Conservation (phyloP, 2,888 invertebrate species). For the Limnephilus auricula region DNA sequence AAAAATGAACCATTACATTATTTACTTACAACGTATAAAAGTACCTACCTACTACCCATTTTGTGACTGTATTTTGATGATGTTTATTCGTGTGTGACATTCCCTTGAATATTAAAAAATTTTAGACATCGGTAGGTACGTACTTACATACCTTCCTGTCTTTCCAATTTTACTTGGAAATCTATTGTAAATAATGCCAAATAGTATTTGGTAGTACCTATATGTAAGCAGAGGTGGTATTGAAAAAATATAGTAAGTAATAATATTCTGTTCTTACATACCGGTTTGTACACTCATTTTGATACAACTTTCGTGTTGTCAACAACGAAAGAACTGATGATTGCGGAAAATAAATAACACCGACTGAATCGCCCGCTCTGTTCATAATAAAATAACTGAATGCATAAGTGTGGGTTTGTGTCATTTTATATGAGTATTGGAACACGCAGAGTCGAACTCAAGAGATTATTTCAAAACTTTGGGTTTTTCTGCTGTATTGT, state of each 20-base stretch:
- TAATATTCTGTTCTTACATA: not conserved
- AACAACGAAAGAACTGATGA: not conserved
- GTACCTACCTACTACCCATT: not conserved
- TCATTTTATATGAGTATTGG: not conserved
- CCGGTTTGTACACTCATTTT: not conserved
- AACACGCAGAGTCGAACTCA: not conserved
- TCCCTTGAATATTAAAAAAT: not conserved
- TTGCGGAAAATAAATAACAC: not conserved
- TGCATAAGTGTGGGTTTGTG: not conserved
- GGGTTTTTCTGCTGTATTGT: no score
- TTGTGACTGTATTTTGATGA: not conserved
- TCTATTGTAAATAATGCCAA: not conserved
- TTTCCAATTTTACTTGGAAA: not conserved
- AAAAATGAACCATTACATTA: no score
- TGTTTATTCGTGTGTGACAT: not conserved
- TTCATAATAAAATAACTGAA: not conserved
- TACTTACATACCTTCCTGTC: not conserved
- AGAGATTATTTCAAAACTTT: no score
- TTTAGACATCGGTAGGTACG: not conserved
- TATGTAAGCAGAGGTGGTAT: not conserved
- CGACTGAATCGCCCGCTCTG: not conserved
- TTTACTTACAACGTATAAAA: no score
- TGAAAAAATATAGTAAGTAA: not conserved
- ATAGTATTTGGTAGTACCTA: not conserved
- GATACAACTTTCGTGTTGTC: not conserved